Evolutionary conservation across 2,113 vertebrate genomes (phyloP).

Genomic region (Orycteropus afer): DNA sequence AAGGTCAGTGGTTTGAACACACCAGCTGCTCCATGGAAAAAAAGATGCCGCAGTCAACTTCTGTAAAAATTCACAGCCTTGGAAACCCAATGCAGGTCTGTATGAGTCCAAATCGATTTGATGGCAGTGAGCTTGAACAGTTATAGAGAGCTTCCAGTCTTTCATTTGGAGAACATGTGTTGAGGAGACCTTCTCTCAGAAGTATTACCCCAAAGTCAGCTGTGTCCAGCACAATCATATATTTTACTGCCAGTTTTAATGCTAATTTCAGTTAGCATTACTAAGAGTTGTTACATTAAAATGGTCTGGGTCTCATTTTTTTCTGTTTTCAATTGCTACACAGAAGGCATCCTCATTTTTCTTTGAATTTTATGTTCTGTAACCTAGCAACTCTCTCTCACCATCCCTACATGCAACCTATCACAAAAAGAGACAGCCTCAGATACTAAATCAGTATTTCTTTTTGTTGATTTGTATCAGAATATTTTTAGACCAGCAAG

Average conservation of each 20-base stretch:
- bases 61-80: too few relatives aligned
- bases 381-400: slow-evolving; percentile 1
- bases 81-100: too few relatives aligned
- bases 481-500: neutral
- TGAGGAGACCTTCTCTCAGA: neutral
- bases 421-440: neutral
- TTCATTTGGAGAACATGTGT: neutral
- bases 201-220: neutral
- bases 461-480: neutral
- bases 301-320: neutral
- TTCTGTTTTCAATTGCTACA: neutral
- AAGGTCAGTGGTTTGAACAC: too few relatives aligned
- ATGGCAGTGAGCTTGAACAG: too few relatives aligned
- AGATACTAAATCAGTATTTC: neutral
- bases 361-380: neutral
- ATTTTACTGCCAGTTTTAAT: neutral
- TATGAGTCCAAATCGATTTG: too few relatives aligned
- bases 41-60: too few relatives aligned
- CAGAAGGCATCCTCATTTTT: neutral
- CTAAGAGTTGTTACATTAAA: neutral
- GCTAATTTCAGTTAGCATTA: neutral
- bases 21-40: too few relatives aligned
- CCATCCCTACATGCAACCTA: neutral
- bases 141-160: neutral
- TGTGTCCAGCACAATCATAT: neutral